A percentile compares a stretch with the other conserved stretches of the same genome.
Evolutionary conservation across 1,140 invertebrate genomes (phyloP).

Genomic region (Neodiprion fabricii): DNA sequence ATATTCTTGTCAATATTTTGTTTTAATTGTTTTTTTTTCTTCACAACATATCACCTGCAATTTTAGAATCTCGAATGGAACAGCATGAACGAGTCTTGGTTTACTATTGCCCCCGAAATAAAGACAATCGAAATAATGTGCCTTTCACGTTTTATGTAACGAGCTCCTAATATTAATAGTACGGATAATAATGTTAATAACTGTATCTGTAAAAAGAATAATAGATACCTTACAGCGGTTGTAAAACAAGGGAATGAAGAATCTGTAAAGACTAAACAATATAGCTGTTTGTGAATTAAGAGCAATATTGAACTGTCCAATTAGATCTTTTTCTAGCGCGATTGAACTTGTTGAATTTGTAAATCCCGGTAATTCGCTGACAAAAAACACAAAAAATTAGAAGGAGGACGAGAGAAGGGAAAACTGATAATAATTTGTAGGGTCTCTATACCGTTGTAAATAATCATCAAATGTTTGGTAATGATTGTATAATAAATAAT

Average conservation of each 20-base stretch:
- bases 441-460: too few species aligned
- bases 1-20: background rate
- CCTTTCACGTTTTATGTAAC: background rate
- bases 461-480: too few species aligned
- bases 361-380: background rate
- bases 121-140: conserved; percentile 5
- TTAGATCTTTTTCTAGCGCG: background rate
- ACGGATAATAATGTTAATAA: background rate
- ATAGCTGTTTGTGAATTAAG: too few species aligned
- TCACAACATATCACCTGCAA: background rate
- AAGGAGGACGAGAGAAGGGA: background rate
- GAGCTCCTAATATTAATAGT: background rate
- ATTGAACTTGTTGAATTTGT: background rate
- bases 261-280: background rate
- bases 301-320: background rate
- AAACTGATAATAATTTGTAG: too few species aligned
- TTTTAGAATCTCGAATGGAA: background rate
- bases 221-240: background rate
- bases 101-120: background rate
- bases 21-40: background rate
- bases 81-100: background rate
- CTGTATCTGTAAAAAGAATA: background rate
- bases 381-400: background rate
- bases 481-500: too few species aligned
- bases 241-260: background rate